Conservation (phyloP, 92 coral and sea anemone species). For the Phenganax marumi region DNA sequence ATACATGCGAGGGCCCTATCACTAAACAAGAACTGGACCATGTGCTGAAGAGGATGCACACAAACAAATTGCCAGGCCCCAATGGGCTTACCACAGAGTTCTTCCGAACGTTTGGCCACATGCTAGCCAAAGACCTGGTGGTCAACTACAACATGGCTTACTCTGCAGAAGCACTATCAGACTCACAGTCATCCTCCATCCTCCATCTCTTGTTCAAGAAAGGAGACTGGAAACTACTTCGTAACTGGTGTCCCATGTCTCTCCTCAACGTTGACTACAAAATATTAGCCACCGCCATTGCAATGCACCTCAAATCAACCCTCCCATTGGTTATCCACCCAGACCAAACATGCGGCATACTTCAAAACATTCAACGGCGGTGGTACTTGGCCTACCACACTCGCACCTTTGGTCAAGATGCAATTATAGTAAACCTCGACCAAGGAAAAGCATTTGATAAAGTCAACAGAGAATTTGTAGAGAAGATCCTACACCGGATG, state of each 20-base stretch:
- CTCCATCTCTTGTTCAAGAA: neutral
- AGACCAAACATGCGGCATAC: slow-evolving; percentile 40
- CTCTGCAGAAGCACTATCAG: neutral
- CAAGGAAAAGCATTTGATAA: neutral
- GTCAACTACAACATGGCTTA: neutral
- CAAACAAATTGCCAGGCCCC: slow-evolving; percentile 4
- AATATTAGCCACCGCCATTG: slow-evolving; percentile 17
- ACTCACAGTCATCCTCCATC: neutral
- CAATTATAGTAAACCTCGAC: neutral
- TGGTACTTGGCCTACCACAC: slow-evolving; percentile 8
- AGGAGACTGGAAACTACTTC: neutral
- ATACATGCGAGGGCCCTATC: neutral
- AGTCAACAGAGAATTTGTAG: neutral
- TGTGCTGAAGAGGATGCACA: neutral
- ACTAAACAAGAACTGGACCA: neutral
- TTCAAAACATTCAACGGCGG: neutral
- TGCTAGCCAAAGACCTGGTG: neutral
- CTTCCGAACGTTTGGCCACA: neutral
- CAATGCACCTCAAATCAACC: slow-evolving; percentile 25
- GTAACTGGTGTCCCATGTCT: neutral
- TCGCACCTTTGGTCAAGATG: neutral
- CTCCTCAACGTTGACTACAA: slow-evolving; percentile 7
- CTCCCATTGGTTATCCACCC: slow-evolving; percentile 2
- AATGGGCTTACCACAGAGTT: slow-evolving; percentile 8
- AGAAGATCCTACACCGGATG: neutral